Evolutionary conservation across 2,888 invertebrate genomes (phyloP).

Genomic region (Trachelus troglodyta): DNA sequence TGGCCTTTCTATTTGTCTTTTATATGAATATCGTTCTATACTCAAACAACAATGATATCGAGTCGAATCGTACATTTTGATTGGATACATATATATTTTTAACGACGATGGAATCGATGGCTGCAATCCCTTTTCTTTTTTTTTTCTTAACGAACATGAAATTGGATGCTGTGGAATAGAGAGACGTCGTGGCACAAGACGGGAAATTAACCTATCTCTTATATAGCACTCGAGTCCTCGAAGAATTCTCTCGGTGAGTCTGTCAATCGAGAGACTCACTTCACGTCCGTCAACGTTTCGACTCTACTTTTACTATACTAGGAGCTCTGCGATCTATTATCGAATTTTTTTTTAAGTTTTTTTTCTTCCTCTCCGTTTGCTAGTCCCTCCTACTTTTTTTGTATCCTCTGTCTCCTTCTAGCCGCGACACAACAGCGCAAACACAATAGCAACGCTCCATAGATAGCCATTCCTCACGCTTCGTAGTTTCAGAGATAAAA

Average conservation of each 20-base stretch:
- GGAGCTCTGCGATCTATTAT: too few species aligned
- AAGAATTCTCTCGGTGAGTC: background rate
- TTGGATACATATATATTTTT: too few species aligned
- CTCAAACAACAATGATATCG: too few species aligned
- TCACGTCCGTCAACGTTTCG: conserved; percentile 5
- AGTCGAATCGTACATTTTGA: too few species aligned
- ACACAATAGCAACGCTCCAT: conserved; percentile 60
- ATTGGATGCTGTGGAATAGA: background rate
- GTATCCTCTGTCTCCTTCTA: too few species aligned
- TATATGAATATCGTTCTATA: too few species aligned
- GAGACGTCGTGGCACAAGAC: conserved; percentile 12
- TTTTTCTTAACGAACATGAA: background rate
- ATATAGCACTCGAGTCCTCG: background rate
- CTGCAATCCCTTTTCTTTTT: too few species aligned
- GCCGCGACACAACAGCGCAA: conserved; percentile 31
- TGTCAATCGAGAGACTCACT: background rate
- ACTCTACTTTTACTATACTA: background rate
- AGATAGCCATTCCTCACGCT: conserved; percentile 58
- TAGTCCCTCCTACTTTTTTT: conserved; percentile 14
- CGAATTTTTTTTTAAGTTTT: background rate
- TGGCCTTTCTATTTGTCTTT: too few species aligned
- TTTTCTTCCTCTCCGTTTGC: conserved; percentile 3
- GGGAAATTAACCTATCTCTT: conserved; percentile 16
- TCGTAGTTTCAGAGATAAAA: conserved; percentile 53
- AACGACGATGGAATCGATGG: too few species aligned